These are phyloP conservation scores for Pyrgus malvae DNA, from an alignment of 2,888 invertebrate genomes.

Conservation along the genomic window DNA sequence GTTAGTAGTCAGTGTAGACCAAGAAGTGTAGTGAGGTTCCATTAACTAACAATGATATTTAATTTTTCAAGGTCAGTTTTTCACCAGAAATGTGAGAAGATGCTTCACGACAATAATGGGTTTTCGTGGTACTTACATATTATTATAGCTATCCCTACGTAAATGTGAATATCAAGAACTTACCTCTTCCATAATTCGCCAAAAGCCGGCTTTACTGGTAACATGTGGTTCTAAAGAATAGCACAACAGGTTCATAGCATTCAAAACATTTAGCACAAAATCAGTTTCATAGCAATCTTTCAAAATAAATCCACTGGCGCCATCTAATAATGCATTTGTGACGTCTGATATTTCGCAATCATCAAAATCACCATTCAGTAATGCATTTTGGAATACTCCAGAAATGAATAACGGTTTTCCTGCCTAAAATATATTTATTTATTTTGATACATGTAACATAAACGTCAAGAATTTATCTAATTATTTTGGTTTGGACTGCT, in stretches of 20 bases:
- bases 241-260: conserved; percentile 51
- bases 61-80: no score
- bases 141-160: no score
- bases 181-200: conserved; percentile 50
- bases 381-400: conserved; percentile 50
- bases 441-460: no score
- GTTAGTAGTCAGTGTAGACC: no score
- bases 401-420: conserved; percentile 63
- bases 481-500: no score
- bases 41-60: no score
- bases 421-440: conserved; percentile 40
- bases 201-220: conserved; percentile 44
- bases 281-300: conserved; percentile 42
- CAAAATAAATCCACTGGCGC: conserved; percentile 58
- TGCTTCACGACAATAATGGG: neutral
- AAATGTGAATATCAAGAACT: neutral
- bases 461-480: no score
- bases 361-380: conserved; percentile 39
- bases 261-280: conserved; percentile 41
- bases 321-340: conserved; percentile 56
- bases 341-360: conserved; percentile 53
- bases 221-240: conserved; percentile 51
- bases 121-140: neutral
- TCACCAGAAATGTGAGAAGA: no score
- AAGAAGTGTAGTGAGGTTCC: no score